Evolutionary conservation across 2,797 vertebrate species (phyloP).

Genomic region (Hypotaenidia okinawae): DNA sequence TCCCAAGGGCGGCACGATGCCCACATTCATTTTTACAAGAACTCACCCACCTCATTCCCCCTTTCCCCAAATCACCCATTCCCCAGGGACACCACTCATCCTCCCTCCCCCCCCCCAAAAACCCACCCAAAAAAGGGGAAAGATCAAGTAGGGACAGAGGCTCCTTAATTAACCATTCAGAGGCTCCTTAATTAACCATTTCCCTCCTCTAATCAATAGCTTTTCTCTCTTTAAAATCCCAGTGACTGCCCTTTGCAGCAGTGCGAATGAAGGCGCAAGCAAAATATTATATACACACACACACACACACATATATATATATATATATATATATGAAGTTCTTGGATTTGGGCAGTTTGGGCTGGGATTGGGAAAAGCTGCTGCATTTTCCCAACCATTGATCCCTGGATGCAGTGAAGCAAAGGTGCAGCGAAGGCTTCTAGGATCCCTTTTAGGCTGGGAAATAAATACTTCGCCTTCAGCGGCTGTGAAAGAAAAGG

Average conservation of each 20-base stretch:
- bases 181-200: not conserved
- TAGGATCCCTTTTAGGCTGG: not conserved
- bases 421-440: not conserved
- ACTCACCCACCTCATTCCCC: not conserved
- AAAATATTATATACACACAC: no score
- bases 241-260: not conserved
- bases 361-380: not conserved
- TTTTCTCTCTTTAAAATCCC: not conserved
- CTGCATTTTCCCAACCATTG: not conserved
- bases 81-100: not conserved
- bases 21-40: not conserved
- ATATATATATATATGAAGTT: not conserved
- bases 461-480: not conserved
- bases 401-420: not conserved
- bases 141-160: not conserved
- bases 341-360: not conserved
- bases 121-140: not conserved
- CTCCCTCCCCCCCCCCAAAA: not conserved
- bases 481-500: not conserved
- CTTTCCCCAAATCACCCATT: not conserved
- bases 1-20: not conserved
- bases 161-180: conserved; percentile 12
- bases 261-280: not conserved
- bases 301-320: no score
- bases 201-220: not conserved